Percentiles rank a stretch among this genome's conserved stretches.
Conservation (phyloP, 2,113 vertebrate genomes). For the Marmota monax region DNA sequence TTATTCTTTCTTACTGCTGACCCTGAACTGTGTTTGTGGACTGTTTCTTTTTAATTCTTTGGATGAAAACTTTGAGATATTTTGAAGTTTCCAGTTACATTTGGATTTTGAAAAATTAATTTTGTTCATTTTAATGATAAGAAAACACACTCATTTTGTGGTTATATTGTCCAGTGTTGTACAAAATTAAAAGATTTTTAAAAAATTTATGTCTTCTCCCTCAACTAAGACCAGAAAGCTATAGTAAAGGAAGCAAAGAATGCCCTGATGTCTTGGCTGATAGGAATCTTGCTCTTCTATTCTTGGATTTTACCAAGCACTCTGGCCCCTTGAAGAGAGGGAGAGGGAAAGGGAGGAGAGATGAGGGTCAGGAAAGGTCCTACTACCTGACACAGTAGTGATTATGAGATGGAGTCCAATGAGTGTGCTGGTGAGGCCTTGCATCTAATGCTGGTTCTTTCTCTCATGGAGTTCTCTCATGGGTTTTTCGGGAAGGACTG, state of each 20-base stretch:
- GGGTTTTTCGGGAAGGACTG: not conserved
- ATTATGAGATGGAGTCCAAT: not conserved
- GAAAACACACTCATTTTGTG: not conserved
- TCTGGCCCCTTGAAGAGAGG: not conserved
- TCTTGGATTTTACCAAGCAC: not conserved
- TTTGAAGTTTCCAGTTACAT: constrained; percentile 28
- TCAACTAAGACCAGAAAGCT: not conserved
- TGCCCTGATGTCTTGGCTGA: not conserved
- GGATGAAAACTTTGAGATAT: not conserved
- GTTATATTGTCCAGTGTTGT: not conserved
- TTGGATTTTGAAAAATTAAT: not conserved
- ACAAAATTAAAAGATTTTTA: constrained; percentile 9
- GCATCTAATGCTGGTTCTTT: not conserved
- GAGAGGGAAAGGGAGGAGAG: not conserved
- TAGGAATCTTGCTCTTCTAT: not conserved
- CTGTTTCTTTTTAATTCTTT: not conserved
- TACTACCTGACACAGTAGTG: not conserved
- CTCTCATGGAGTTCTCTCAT: not conserved
- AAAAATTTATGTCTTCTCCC: not conserved
- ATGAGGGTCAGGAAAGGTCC: not conserved
- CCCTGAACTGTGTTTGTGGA: not conserved
- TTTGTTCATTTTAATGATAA: not conserved
- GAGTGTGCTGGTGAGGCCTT: not conserved
- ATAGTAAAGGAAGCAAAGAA: not conserved
- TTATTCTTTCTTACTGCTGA: not conserved